Evolutionary conservation across 2,797 vertebrate genomes (phyloP).

Genomic region (Sparidentex hasta): DNA sequence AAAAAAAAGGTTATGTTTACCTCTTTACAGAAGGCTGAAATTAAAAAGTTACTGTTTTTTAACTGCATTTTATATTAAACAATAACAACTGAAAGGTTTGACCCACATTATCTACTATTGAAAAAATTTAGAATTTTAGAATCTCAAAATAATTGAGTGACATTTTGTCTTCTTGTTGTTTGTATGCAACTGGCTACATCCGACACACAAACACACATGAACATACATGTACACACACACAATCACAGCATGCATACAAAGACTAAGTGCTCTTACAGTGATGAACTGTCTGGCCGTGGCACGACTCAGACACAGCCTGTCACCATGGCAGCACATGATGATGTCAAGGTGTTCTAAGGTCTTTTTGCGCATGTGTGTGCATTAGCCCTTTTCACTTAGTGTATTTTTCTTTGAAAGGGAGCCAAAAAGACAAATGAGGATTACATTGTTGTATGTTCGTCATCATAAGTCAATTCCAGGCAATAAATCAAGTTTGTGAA

Average conservation of each 20-base stretch:
- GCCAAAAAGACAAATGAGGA: conserved; percentile 11
- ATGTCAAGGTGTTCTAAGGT: conserved; percentile 50
- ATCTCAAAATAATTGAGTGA: conserved; percentile 22
- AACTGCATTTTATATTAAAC: not conserved
- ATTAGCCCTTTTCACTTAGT: conserved; percentile 18
- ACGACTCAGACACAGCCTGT: conserved; percentile 39
- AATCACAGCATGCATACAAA: conserved; percentile 48
- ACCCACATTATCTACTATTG: not conserved
- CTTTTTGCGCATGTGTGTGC: conserved; percentile 3
- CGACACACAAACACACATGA: conserved; percentile 17
- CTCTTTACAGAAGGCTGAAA: too few species aligned
- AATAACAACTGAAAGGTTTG: not conserved
- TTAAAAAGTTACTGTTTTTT: not conserved
- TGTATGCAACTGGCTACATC: conserved; percentile 18
- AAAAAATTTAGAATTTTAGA: not conserved
- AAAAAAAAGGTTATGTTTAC: not conserved
- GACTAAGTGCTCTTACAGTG: conserved; percentile 54
- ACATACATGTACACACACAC: conserved; percentile 10
- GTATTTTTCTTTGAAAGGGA: conserved; percentile 1
- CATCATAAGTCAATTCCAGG: not conserved
- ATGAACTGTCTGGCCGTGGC: conserved; percentile 48
- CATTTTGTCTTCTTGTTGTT: conserved; percentile 41
- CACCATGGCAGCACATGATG: conserved; percentile 52
- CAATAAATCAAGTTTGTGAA: not conserved
- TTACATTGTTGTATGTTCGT: conserved; percentile 20